Evolutionary conservation across 2,113 vertebrate species (phyloP).

Genomic region (Thermophis baileyi): DNA sequence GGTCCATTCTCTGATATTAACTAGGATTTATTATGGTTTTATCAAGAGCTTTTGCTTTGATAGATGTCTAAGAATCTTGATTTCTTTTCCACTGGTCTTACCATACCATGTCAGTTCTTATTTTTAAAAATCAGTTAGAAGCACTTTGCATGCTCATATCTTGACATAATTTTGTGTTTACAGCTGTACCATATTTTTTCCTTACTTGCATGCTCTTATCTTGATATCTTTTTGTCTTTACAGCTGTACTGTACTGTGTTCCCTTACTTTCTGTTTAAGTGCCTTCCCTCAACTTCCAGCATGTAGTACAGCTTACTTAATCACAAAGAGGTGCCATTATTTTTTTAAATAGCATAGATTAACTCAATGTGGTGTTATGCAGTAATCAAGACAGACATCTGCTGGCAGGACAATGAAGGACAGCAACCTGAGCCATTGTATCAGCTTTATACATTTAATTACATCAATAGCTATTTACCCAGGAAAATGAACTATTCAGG

Average conservation of each 20-base stretch:
- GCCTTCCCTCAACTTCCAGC: not conserved
- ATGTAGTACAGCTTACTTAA: not conserved
- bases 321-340: not conserved
- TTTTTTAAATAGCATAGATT: fast-evolving
- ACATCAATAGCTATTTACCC: not conserved
- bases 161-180: not conserved
- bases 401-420: slow-evolving; percentile 26
- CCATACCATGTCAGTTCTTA: not conserved
- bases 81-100: slow-evolving; percentile 15
- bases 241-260: not conserved
- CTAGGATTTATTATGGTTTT: slow-evolving; percentile 18
- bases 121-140: not conserved
- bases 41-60: not conserved
- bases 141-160: not conserved
- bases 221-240: not conserved
- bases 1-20: not conserved
- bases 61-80: fast-evolving
- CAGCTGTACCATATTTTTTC: not conserved
- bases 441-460: slow-evolving; percentile 8
- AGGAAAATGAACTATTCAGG: slow-evolving; percentile 26
- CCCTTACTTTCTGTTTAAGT: not conserved
- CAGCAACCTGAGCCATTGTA: not conserved
- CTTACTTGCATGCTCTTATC: not conserved
- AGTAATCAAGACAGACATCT: slow-evolving; percentile 55
- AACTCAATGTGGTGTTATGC: fast-evolving